A percentile compares a stretch with the other conserved stretches of the same genome.
phyloP scores from a whole-genome alignment of 2,113 vertebrate genomes.

The Procapra przewalskii region DNA sequence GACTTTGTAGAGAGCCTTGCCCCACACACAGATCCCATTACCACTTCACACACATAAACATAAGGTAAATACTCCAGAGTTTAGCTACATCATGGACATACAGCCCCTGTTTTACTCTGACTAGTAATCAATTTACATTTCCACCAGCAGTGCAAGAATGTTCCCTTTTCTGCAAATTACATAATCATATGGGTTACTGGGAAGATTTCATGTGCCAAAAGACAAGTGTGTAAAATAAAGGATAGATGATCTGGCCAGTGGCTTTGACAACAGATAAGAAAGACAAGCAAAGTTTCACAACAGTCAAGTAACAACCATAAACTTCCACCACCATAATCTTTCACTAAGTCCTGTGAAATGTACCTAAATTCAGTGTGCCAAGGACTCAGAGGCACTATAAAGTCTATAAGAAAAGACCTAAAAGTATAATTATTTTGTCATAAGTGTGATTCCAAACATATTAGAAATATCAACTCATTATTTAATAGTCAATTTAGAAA shows the following conservation, averaged over 20 bases:
- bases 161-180: not conserved
- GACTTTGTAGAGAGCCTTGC: not conserved
- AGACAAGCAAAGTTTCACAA: not conserved
- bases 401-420: not conserved
- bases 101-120: not conserved
- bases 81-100: not conserved
- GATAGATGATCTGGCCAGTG: not conserved
- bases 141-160: too few relatives aligned
- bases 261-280: not conserved
- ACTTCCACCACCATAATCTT: not conserved
- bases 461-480: conserved; percentile 5
- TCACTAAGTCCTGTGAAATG: not conserved
- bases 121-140: not conserved
- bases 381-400: not conserved
- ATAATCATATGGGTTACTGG: not conserved
- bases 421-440: not conserved
- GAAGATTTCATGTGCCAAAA: not conserved
- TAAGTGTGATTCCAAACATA: conserved; percentile 5
- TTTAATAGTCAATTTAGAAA: conserved; percentile 33
- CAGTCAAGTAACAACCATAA: not conserved
- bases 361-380: not conserved
- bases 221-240: not conserved
- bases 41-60: not conserved
- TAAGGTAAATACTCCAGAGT: not conserved
- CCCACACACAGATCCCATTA: rapidly evolving